Evolutionary conservation across 2,888 invertebrate genomes (phyloP).

Genomic region (Hyalella azteca): DNA sequence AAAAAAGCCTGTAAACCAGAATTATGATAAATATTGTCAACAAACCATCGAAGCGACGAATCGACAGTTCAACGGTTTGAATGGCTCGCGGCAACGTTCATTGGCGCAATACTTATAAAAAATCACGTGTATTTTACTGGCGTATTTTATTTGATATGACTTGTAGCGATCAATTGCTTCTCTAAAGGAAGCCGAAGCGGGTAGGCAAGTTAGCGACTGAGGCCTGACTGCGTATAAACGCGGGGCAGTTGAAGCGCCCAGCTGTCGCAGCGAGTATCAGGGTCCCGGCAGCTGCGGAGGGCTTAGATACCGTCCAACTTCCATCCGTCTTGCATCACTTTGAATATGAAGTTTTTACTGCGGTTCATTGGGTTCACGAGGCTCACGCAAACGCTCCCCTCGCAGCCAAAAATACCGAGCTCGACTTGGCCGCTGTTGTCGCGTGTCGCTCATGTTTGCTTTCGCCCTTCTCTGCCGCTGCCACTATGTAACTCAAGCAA

Average conservation of each 20-base stretch:
- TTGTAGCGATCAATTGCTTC: no score
- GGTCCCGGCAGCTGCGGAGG: constrained; percentile 19
- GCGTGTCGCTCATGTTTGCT: constrained; percentile 27
- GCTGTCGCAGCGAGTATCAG: constrained; percentile 13
- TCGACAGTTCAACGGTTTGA: no score
- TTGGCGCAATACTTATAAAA: no score
- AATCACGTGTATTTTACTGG: no score
- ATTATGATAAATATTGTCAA: no score
- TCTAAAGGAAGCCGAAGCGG: no score
- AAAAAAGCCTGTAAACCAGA: no score
- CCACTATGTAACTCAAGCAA: constrained; percentile 19
- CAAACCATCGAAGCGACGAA: no score
- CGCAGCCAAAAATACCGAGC: constrained; percentile 16
- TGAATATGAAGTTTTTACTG: constrained; percentile 30
- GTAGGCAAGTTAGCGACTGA: no score
- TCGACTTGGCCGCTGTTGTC: constrained; percentile 16
- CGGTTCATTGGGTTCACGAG: constrained; percentile 19
- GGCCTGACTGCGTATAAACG: no score
- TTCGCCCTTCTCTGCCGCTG: neutral
- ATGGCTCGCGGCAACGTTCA: no score
- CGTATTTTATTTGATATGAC: no score
- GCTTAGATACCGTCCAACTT: constrained; percentile 27
- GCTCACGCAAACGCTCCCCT: constrained; percentile 11
- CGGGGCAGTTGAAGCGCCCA: neutral
- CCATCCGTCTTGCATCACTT: constrained; percentile 35